A percentile compares a stretch with the other conserved stretches of the same genome.
Conservation (phyloP, 1,140 invertebrate genomes). For the Cardiocondyla obscurior region DNA sequence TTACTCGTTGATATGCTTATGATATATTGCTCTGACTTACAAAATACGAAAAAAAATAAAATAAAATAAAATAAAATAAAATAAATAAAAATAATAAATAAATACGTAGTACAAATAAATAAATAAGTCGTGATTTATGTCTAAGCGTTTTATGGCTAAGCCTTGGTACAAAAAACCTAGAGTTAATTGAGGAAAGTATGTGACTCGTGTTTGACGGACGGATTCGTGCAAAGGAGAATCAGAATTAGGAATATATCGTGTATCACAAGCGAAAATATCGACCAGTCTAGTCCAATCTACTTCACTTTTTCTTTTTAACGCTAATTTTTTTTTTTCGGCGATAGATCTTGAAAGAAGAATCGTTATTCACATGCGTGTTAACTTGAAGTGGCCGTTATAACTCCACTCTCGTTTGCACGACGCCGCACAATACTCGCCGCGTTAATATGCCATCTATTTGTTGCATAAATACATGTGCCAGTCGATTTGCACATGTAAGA, state of each 20-base stretch:
- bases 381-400: conserved; percentile 2
- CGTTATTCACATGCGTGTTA: neutral
- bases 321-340: conserved; percentile 49
- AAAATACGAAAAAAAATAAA: conserved; percentile 19
- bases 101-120: conserved; percentile 63
- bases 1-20: conserved; percentile 67
- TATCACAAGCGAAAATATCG: conserved; percentile 49
- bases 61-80: too few relatives aligned
- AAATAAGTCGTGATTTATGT: conserved; percentile 56
- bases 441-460: conserved; percentile 23
- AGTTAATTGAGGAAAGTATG: conserved; percentile 59
- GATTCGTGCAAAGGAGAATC: conserved; percentile 70
- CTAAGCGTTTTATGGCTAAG: conserved; percentile 66
- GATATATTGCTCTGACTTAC: conserved; percentile 62
- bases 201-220: conserved; percentile 66
- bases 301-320: conserved; percentile 27
- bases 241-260: conserved; percentile 55
- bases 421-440: conserved; percentile 59
- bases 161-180: conserved; percentile 65
- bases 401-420: conserved; percentile 68
- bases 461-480: conserved; percentile 19
- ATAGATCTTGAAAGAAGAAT: conserved; percentile 34
- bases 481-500: conserved; percentile 24
- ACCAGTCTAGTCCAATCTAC: neutral
- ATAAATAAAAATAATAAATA: conserved; percentile 63